These are phyloP conservation scores for Crossaster papposus DNA, from an alignment of 53 echinoderm and acorn worm genomes.

Conservation along the genomic window DNA sequence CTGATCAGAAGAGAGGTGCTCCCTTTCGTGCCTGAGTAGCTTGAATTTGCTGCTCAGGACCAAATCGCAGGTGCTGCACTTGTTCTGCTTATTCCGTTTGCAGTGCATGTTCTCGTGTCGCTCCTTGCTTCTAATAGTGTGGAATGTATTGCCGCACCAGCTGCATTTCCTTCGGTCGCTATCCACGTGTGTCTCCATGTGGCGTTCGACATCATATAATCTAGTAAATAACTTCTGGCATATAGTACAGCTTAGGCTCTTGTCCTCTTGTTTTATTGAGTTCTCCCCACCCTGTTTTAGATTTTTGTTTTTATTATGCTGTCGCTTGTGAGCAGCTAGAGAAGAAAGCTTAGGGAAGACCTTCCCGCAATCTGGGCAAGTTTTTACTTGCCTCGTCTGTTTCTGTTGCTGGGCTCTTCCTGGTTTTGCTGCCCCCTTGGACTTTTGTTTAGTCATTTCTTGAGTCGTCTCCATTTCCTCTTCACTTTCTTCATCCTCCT, in stretches of 20 bases:
- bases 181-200: constrained; percentile 52
- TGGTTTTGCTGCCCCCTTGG: neutral
- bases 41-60: constrained; percentile 54
- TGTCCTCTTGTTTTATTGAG: neutral
- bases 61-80: constrained; percentile 40
- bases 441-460: neutral
- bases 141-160: constrained; percentile 24
- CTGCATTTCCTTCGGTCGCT: constrained; percentile 45
- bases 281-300: neutral
- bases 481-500: constrained; percentile 4
- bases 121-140: constrained; percentile 48
- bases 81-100: constrained; percentile 40
- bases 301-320: constrained; percentile 22
- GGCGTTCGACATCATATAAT: constrained; percentile 47
- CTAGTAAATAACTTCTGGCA: constrained; percentile 49
- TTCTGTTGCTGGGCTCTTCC: neutral
- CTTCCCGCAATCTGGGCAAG: constrained; percentile 41
- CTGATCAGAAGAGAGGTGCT: constrained; percentile 43
- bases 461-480: constrained; percentile 8
- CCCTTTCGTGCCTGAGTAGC: constrained; percentile 44
- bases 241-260: constrained; percentile 42
- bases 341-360: constrained; percentile 7
- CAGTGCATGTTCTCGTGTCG: constrained; percentile 45
- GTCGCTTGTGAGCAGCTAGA: constrained; percentile 16
- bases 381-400: neutral